Base-by-base conservation (phyloP, 2,113 vertebrate species). In the Smithornis capensis region DNA sequence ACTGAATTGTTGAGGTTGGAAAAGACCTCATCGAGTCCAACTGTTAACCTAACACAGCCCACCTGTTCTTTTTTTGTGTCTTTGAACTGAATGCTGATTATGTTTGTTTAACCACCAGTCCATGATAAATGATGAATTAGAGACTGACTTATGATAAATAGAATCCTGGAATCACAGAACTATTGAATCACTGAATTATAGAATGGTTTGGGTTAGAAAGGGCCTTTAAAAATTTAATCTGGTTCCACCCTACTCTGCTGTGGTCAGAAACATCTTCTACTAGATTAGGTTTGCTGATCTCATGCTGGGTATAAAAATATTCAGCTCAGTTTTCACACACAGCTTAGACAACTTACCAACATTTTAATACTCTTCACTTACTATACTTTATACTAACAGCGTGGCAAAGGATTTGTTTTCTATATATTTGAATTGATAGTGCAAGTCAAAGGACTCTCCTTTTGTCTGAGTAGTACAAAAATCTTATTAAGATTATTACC, bases 21-120 rank as follows among this genome's bases (percentile, higher is more conserved):
- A 37, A 52, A 52, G 15, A 21, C 5, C 13, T 45, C 28, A 53
- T 9, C 24, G 52, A 38, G 33, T 75, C 69, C 33, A 53, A 12
- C 13, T 0, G 0, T 59, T 59, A 37, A 44, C 23, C 28, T n/a
- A 38, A 45, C 33, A 29, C 8, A 79, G 7, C 7, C 8, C 14
- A 78, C 13, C 6, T 74, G 13, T n/a, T 47, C 12, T 2, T 22
- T 79, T 44, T 53, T 33, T 45, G 7, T 44, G 13, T n/a, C 16
- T 23, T 6, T 70, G 55, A n/a, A 85, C 74, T 47, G 2, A 69
- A 56, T 27, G 6, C 16, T 68, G 14, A 16, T 83, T 38, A 19
- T 42, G 8, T 42, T 67, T 57, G 2, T 71, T 81, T 65, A 45
- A 6, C 3, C 21, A 59, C 19, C 6, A 37, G 12, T 24, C 16